Percentiles rank a stretch among this genome's conserved stretches.
Conservation (phyloP, 2,888 invertebrate genomes). For the Archips crataeganus region DNA sequence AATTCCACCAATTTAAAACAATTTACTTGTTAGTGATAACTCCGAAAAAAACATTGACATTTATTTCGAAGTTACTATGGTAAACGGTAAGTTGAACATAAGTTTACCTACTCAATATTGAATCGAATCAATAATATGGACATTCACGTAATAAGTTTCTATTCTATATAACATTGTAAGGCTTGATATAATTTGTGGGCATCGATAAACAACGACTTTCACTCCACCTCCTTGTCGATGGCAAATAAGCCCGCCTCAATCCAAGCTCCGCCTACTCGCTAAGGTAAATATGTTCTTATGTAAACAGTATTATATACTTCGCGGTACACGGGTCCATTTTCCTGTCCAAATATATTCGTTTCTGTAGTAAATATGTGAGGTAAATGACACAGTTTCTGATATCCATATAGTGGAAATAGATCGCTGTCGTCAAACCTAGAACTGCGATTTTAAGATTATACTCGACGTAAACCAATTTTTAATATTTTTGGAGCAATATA, state of each 20-base stretch:
- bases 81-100: too few species aligned
- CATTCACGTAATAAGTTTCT: neutral
- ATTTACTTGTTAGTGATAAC: constrained; percentile 59
- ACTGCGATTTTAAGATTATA: neutral
- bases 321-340: constrained; percentile 63
- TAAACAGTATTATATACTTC: constrained; percentile 72
- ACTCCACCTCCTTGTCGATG: constrained; percentile 83
- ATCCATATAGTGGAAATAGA: neutral
- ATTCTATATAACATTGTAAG: neutral
- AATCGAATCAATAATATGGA: neutral
- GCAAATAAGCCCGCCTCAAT: constrained; percentile 83
- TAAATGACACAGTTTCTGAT: neutral
- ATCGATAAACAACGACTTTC: constrained; percentile 76
- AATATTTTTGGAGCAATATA: neutral
- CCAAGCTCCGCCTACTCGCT: constrained; percentile 80
- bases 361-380: constrained; percentile 9
- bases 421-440: neutral
- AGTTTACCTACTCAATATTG: too few species aligned
- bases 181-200: constrained; percentile 48
- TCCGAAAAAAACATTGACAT: constrained; percentile 7
- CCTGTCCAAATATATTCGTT: constrained; percentile 46
- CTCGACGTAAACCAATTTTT: neutral
- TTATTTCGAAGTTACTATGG: too few species aligned
- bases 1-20: constrained; percentile 63
- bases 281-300: constrained; percentile 79